Percentiles rank a stretch among this genome's conserved stretches.
These are phyloP conservation scores for Drosophila nr. medialis DNA, from an alignment of 2,888 invertebrate species.

Conservation along the genomic window DNA sequence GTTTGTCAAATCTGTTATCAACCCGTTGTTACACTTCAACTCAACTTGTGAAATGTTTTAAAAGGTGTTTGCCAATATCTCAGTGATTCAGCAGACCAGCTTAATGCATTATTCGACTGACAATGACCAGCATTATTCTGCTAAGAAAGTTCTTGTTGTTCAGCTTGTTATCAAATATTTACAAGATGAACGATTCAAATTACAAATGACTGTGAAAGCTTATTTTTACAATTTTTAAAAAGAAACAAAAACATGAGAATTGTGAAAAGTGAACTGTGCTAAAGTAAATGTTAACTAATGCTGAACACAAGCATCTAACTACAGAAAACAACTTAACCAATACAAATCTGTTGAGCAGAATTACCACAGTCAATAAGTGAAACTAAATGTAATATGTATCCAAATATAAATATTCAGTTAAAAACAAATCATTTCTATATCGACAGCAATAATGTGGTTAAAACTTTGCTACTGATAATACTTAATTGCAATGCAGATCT, in stretches of 20 bases:
- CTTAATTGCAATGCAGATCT: not conserved
- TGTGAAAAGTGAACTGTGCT: not conserved
- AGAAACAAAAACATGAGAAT: too few species aligned
- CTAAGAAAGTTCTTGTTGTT: not conserved
- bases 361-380: not conserved
- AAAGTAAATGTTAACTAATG: not conserved
- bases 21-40: not conserved
- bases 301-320: not conserved
- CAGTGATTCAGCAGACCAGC: not conserved
- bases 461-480: not conserved
- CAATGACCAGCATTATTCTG: not conserved
- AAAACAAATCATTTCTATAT: not conserved
- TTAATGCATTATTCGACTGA: not conserved
- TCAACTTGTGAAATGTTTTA: not conserved
- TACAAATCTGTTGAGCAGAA: not conserved
- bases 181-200: not conserved
- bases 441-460: too few species aligned
- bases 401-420: not conserved
- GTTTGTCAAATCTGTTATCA: not conserved
- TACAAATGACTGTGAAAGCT: too few species aligned
- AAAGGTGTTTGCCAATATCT: not conserved
- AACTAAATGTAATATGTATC: not conserved
- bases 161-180: not conserved
- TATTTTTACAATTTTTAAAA: not conserved
- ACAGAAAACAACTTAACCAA: not conserved